These are phyloP conservation scores for Papilio helenus DNA, from an alignment of 1,140 invertebrate species.

Conservation along the genomic window DNA sequence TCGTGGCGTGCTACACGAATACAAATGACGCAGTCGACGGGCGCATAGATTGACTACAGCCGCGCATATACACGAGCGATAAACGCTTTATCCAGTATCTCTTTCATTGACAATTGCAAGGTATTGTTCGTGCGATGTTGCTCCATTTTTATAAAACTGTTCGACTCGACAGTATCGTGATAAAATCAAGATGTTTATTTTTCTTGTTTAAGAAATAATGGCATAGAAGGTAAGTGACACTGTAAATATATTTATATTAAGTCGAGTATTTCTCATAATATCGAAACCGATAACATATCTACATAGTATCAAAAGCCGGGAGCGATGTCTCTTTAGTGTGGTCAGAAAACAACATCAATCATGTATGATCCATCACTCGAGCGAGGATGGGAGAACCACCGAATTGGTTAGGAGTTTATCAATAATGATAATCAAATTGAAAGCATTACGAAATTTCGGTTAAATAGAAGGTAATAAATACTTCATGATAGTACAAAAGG, in stretches of 20 bases:
- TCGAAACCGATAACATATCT: not conserved
- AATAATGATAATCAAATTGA: not conserved
- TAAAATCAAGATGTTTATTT: conserved; percentile 11
- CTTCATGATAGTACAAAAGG: no score
- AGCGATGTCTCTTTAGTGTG: not conserved
- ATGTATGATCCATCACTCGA: conserved; percentile 24
- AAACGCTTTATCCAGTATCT: conserved; percentile 35
- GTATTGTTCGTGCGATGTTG: conserved; percentile 25
- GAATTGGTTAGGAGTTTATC: not conserved
- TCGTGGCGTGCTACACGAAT: conserved; percentile 30
- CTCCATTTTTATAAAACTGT: conserved; percentile 20
- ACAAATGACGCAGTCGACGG: conserved; percentile 29
- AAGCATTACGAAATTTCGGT: no score
- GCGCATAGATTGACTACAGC: conserved; percentile 28
- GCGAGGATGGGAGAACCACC: not conserved
- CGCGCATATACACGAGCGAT: conserved; percentile 36
- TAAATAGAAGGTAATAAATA: no score
- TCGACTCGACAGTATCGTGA: not conserved
- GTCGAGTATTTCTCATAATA: not conserved
- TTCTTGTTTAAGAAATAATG: not conserved
- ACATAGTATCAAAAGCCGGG: not conserved
- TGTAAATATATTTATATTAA: not conserved
- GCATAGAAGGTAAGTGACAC: not conserved
- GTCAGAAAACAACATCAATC: conserved; percentile 25
- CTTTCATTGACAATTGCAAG: conserved; percentile 32